Evolutionary conservation across 1,140 invertebrate species (phyloP).

Genomic region (Drosophila bocqueti): DNA sequence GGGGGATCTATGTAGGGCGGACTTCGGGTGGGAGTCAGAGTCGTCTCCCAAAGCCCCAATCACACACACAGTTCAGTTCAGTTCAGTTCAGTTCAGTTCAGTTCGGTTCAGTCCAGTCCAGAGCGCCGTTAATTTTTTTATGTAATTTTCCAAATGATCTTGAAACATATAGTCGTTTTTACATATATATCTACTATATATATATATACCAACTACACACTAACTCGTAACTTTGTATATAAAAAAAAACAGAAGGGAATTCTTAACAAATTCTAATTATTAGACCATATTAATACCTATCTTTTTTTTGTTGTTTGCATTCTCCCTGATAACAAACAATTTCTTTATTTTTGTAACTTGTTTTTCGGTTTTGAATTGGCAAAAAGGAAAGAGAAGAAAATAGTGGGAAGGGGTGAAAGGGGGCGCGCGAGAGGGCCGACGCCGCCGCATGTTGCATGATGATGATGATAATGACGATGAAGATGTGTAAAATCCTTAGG

Average conservation of each 20-base stretch:
- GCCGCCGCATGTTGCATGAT: slow-evolving; percentile 55
- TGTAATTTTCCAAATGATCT: slow-evolving; percentile 84
- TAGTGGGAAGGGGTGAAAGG: slow-evolving; percentile 1
- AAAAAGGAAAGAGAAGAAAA: background rate
- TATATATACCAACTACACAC: slow-evolving; percentile 52
- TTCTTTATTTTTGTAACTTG: slow-evolving; percentile 16
- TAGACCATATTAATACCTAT: slow-evolving; percentile 34
- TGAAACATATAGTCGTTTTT: slow-evolving; percentile 84
- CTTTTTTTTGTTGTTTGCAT: slow-evolving; percentile 11
- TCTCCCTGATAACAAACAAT: slow-evolving; percentile 8
- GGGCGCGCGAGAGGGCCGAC: slow-evolving; percentile 62
- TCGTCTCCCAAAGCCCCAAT: slow-evolving; percentile 40
- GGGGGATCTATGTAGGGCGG: slow-evolving; percentile 4
- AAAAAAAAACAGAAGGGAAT: slow-evolving; percentile 31
- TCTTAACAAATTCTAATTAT: slow-evolving; percentile 66
- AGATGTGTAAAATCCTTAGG: slow-evolving; percentile 69
- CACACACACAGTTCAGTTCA: slow-evolving; percentile 5
- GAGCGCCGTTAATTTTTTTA: slow-evolving; percentile 52
- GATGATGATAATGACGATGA: slow-evolving; percentile 18
- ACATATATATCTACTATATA: slow-evolving; percentile 48
- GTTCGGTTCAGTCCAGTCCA: slow-evolving; percentile 57
- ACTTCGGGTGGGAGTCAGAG: slow-evolving; percentile 23
- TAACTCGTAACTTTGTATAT: slow-evolving; percentile 59
- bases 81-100: slow-evolving; percentile 47
- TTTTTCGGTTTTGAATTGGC: slow-evolving; percentile 41